phyloP scores from a whole-genome alignment of 2,888 invertebrate genomes.

The Pteria penguin region DNA sequence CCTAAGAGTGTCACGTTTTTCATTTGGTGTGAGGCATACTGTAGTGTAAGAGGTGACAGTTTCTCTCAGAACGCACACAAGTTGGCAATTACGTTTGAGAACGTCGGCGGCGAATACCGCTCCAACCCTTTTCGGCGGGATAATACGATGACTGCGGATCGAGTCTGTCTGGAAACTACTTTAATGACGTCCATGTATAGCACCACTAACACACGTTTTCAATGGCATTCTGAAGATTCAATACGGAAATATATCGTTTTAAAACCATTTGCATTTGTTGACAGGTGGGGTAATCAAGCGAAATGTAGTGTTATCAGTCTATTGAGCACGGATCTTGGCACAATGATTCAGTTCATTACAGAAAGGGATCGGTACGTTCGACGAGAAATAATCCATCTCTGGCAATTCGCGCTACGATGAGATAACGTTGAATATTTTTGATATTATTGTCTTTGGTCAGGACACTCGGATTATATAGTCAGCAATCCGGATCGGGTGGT shows the following conservation, averaged over 20 bases:
- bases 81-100: too few relatives aligned
- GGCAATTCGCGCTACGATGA: conserved; percentile 48
- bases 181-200: conserved; percentile 51
- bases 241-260: conserved; percentile 51
- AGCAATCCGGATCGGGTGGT: conserved; percentile 43
- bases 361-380: too few relatives aligned
- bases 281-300: too few relatives aligned
- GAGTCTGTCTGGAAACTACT: conserved; percentile 37
- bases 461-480: too few relatives aligned
- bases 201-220: conserved; percentile 39
- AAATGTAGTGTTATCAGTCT: too few relatives aligned
- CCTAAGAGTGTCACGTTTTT: too few relatives aligned
- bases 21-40: too few relatives aligned
- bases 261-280: too few relatives aligned
- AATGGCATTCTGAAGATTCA: conserved; percentile 44
- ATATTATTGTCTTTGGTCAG: conserved; percentile 52
- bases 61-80: conserved; percentile 45
- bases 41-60: too few relatives aligned
- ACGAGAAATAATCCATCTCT: conserved; percentile 52
- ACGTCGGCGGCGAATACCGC: too few relatives aligned
- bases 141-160: conserved; percentile 47
- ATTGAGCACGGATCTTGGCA: conserved; percentile 45
- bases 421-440: conserved; percentile 51
- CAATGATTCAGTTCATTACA: conserved; percentile 32
- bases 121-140: conserved; percentile 39